Evolutionary conservation across 53 echinoderm and acorn worm genomes (phyloP), one percentile per base, ranked within the genome.

Genomic region (Holothuria scabra): DNA sequence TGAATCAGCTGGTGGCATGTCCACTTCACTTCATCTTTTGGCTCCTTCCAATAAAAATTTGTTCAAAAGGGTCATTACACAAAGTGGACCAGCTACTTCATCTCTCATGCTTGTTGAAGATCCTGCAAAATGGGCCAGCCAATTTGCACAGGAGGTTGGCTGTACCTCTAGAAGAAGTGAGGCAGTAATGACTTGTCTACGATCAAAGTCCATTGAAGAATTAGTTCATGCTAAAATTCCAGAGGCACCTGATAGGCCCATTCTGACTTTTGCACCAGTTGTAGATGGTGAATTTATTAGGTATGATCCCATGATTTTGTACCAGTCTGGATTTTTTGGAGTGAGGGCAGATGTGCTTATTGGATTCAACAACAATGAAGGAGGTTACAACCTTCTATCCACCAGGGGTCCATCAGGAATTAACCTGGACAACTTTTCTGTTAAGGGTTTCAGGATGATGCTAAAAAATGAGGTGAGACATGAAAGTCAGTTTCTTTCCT

Each of bases 291-390:
- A 83, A 67, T 93, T 93, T 68, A 57, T 95, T 20, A 68, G 66
- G 55, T 68, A 91, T 16, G 85, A 95, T 33, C 93, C 95, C 6
- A 76, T 91, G 52, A 74, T 59, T 14, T 28, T 85, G 13, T 84
- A 93, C 28, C 79, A 84, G 80, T 58, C 84, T 1, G 79, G 71
- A 14, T 56, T 83, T 5, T 72, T 87, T 10, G 20, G 85, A 14
- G 67, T 81, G 8, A 86, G 69, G 28, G 89, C 91, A 60, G 87
- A 93, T 67, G 57, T 95, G 29, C 79, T 95, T 65, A 66, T 93
- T 29, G 95, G 95, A 5, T 86, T 91, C 30, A 95, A 93, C 80
- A 89, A 91, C 32, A 88, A 95, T 48, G 95, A 93, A 38, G 91
- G 91, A 18, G 89, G 93, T 24, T 74, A 81, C 58, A 67, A 63